Evolutionary conservation across 2,113 vertebrate species (phyloP), one percentile per base, ranked within the genome.

Genomic region (Gavialis gangeticus): DNA sequence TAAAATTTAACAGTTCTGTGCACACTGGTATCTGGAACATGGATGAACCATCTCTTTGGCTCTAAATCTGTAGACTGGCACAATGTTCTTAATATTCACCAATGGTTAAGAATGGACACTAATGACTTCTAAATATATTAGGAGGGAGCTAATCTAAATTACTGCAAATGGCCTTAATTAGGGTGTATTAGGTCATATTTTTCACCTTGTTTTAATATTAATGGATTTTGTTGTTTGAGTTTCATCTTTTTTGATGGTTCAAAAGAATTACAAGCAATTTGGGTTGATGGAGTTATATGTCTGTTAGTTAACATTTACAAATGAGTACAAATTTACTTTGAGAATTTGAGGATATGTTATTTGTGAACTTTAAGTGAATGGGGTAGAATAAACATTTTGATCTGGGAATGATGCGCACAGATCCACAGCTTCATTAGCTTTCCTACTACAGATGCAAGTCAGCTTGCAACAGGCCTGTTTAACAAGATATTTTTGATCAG

Each of bases 401-500:
- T 57, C 8, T 58, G 57, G 80, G 63, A 71, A 13, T 4, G 14
- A 17, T 71, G 2, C 27, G 1, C 30, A 19, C 12, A 75, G 82
- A 92, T 24, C 37, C 14, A 75, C 34, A 56, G 2, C 34, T 28
- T 81, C 3, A 1, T 4, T 88, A 24, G 22, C 2, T 63, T 88
- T 93, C 30, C 60, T 54, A 3, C 46, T 37, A 46, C 27, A 83
- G 57, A 37, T 25, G 1, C 18, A 63, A 28, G 16, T 6, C 22
- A 58, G 3, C 0, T 22, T 37, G 16, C 75, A 69, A 78, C 56
- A 12, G 5, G 17, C 15, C 10, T 85, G 46, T 69, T 71, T 76
- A 83, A 46, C 4, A 28, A 78, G 34, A 19, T 27, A 71, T 4
- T 0, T 0, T 0, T 89, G 25, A 7, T 5, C 5, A 24, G 25